phyloP scores from a whole-genome alignment of 2,888 invertebrate species.

The Geophilus truncorum region DNA sequence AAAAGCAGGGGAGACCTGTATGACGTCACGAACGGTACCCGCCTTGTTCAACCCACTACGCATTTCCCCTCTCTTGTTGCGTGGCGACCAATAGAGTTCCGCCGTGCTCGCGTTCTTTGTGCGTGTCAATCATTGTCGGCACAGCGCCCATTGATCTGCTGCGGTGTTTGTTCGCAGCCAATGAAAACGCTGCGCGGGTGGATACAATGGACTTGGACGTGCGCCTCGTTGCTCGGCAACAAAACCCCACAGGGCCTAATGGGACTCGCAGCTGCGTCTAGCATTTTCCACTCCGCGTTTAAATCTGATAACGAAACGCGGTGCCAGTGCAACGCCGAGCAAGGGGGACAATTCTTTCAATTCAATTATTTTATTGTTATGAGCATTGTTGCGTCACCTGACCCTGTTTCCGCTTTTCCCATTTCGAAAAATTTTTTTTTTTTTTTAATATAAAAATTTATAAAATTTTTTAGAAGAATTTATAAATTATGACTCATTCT shows the following conservation, averaged over 20 bases:
- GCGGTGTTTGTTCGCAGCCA: background rate
- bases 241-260: slow-evolving; percentile 10
- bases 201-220: slow-evolving; percentile 10
- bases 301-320: background rate
- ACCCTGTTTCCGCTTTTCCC: background rate
- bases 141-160: background rate
- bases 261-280: slow-evolving; percentile 10
- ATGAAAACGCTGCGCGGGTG: background rate
- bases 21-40: background rate
- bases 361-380: background rate
- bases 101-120: background rate
- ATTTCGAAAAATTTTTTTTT: background rate
- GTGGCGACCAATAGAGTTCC: background rate
- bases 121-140: slow-evolving; percentile 10
- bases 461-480: background rate
- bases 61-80: background rate
- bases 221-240: slow-evolving; percentile 5
- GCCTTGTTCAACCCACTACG: background rate
- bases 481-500: background rate
- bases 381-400: background rate
- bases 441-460: too few relatives aligned
- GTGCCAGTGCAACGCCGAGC: background rate
- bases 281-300: background rate
- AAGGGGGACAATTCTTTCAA: background rate
- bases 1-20: background rate